Conservation (phyloP, 2,113 vertebrate genomes). For the Helogale parvula region DNA sequence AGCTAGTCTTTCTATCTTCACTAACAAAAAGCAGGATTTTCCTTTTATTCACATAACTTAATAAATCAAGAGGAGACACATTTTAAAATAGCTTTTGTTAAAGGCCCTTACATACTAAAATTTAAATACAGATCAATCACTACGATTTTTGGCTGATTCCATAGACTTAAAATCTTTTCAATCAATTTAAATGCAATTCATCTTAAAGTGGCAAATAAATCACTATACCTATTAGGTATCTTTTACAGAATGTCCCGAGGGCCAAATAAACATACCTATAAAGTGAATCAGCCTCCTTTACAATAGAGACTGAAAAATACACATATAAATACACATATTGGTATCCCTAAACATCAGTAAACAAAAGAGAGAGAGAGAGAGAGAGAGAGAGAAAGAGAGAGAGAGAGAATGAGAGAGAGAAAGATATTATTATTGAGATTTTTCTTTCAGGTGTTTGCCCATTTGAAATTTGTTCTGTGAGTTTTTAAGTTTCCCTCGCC, state of each 20-base stretch:
- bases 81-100: conserved; percentile 8
- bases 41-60: background rate
- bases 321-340: background rate
- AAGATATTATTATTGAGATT: background rate
- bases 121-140: conserved; percentile 19
- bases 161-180: background rate
- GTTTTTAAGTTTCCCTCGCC: conserved; percentile 17
- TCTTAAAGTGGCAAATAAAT: background rate
- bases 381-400: too few relatives aligned
- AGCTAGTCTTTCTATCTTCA: background rate
- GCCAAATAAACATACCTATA: background rate
- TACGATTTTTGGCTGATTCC: background rate
- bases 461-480: conserved; percentile 51
- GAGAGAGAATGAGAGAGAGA: background rate
- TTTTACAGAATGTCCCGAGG: background rate
- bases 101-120: background rate
- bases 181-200: background rate
- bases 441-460: background rate
- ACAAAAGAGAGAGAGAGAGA: too few relatives aligned
- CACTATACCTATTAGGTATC: background rate
- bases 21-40: background rate
- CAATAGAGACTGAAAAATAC: background rate
- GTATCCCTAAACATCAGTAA: conserved; percentile 5
- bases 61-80: background rate
- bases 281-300: background rate